Base-by-base conservation (phyloP, 2,113 vertebrate genomes). In the Cryptomyrus ogoouensis region DNA sequence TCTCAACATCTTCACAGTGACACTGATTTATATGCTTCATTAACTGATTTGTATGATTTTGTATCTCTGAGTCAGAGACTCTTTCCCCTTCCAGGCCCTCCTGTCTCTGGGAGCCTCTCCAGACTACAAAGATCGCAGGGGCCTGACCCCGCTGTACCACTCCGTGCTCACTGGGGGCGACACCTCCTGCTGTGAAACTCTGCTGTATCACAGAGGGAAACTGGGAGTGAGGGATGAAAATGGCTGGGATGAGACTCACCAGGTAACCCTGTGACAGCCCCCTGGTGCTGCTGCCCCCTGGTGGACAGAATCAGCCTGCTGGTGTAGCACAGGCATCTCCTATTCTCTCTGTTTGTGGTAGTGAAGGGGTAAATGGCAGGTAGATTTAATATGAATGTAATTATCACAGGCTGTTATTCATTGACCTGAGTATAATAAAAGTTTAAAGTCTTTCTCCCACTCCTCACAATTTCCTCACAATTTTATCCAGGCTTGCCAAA, bases 241-340 rank as follows among this genome's bases (percentile, higher is more conserved):
- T 17, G 98, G 98, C 93, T 98, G 98, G 98, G 97, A 98, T 66
- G 98, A 98, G 91, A 97, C 97, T 39, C 98, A 98, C 92, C 98
- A 98, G 97, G 98, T 98, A 90, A 3, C 42, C 35, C 0, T 27
- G 31, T 39, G 31, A 77, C 70, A 39, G 70, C 13, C 31, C 62
- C 35, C 10, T 83, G 49, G 15, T 19, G 35, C 21, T 42, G 70
- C 70, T 77, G 70, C 31, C 52, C 58, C 31, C 70, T 66, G 31
- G 44, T 52, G 35, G 35, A 44, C 77, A n/a, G 15, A 9, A 39
- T 89, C 88, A 12, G 52, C 70, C 42, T 70, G 62, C 39, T 49
- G 9, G 1, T 39, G 13, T 87, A 49, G 47, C 46, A 31, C 6
- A 1, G 83, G 24, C 5, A 84, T 44, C 17, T 44, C 13, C 42